Evolutionary conservation across 1,140 invertebrate species (phyloP), one percentile per base, ranked within the genome.

Genomic region (Telenomus remus): DNA sequence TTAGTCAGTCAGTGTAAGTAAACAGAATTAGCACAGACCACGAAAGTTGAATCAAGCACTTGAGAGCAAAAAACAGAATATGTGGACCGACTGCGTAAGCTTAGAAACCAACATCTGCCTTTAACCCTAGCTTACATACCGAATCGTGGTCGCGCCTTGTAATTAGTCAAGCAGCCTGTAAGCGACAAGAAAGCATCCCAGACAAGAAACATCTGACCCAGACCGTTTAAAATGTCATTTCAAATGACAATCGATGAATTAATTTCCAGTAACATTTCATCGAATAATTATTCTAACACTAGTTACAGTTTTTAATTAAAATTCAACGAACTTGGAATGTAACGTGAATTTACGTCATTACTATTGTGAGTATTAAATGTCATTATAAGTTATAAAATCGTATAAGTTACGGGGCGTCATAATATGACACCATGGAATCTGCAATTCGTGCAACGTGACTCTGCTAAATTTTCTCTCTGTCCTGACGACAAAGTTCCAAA

Each of bases 401-500:
- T 39, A 47, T 56, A 66, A 66, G 43, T 71, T 74, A 71, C 37
- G 50, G n/a, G 46, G 42, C 44, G 55, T 63, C 61, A 70, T 68
- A 78, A 73, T 51, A 53, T 43, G 71, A 78, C 63, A 78, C 76
- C 66, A 50, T 48, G 54, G 49, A 69, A 72, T 72, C 53, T 49
- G 19, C 46, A 51, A 71, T 64, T 57, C 34, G 33, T 57, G 76
- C 71, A 74, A 78, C 71, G 55, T 71, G 76, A 78, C 66, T 78
- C 76, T 50, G 11, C 50, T 34, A 53, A 63, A 63, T 71, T 74
- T 77, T 55, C 70, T 77, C 75, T 78, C 66, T 71, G 68, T 78
- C 64, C 72, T n/a, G 55, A 49, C 76, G 79, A 81, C 83, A 83
- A 85, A 85, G 81, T 82, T 84, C 78, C 79, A 79, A 85, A 82